Evolutionary conservation across 2,888 invertebrate genomes (phyloP).

Genomic region (Ormyrus rosae): DNA sequence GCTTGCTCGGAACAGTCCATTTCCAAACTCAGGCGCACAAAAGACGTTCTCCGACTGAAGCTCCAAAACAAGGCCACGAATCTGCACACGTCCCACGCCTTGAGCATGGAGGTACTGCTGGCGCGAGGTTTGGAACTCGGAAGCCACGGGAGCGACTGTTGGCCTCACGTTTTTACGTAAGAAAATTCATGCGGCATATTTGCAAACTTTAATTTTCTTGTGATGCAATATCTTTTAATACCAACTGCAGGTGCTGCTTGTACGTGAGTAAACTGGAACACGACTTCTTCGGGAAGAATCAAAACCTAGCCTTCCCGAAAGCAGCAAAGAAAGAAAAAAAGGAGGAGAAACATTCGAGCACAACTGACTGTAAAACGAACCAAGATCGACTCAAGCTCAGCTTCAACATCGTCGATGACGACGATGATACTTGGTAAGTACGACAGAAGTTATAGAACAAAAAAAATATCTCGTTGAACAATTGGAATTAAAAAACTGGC

Average conservation of each 20-base stretch:
- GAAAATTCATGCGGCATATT: slow-evolving; percentile 35
- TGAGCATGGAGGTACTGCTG: slow-evolving; percentile 94
- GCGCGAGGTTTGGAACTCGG: slow-evolving; percentile 92
- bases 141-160: slow-evolving; percentile 94
- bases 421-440: slow-evolving; percentile 87
- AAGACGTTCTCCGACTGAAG: slow-evolving; percentile 72
- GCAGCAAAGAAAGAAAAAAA: slow-evolving; percentile 81
- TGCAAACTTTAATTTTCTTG: neutral
- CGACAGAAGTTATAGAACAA: too few species aligned
- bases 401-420: slow-evolving; percentile 81
- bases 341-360: slow-evolving; percentile 74
- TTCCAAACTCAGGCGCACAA: slow-evolving; percentile 72
- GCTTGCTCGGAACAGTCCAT: slow-evolving; percentile 85
- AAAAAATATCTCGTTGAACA: too few species aligned
- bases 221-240: neutral
- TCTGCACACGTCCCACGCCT: slow-evolving; percentile 91
- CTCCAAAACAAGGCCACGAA: slow-evolving; percentile 82
- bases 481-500: too few species aligned
- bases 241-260: slow-evolving; percentile 83
- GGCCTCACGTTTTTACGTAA: slow-evolving; percentile 94
- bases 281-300: slow-evolving; percentile 90
- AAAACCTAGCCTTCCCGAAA: slow-evolving; percentile 82
- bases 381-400: slow-evolving; percentile 80
- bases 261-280: slow-evolving; percentile 95
- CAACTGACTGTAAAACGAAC: slow-evolving; percentile 79